Percentiles rank a stretch among this genome's conserved stretches.
These are phyloP conservation scores for Furnarius figulus DNA, from an alignment of 2,113 vertebrate species.

Conservation along the genomic window DNA sequence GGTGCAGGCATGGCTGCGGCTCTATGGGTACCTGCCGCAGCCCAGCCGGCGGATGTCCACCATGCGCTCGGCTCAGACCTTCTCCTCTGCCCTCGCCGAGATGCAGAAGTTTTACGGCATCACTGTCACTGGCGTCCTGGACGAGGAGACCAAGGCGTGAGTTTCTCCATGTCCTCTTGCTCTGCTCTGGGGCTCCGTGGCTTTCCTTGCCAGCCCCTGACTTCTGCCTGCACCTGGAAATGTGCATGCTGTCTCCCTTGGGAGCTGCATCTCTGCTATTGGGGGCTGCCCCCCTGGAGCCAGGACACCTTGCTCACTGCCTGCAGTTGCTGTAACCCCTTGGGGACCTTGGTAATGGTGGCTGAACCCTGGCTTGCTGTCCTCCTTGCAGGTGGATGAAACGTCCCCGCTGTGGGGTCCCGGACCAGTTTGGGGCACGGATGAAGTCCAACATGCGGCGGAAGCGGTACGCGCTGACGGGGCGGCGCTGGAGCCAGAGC, in stretches of 20 bases:
- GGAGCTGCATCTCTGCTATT: not conserved
- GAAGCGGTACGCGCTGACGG: conserved; percentile 87
- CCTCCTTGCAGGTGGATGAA: conserved; percentile 85
- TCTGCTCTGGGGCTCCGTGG: fast-evolving
- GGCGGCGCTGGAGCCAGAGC: conserved; percentile 86
- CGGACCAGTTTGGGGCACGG: conserved; percentile 80
- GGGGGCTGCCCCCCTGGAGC: no score
- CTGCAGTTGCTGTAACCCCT: not conserved
- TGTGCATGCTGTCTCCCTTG: not conserved
- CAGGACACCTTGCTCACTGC: fast-evolving
- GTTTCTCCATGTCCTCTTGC: not conserved
- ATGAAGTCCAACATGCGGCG: conserved; percentile 76
- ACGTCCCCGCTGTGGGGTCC: conserved; percentile 90
- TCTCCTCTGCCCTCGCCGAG: conserved; percentile 85
- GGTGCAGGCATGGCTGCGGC: conserved; percentile 89
- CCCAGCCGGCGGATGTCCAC: conserved; percentile 92
- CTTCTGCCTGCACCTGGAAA: not conserved
- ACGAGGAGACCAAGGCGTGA: conserved; percentile 85
- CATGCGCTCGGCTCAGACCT: conserved; percentile 89
- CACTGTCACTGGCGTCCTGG: conserved; percentile 84
- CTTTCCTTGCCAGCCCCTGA: not conserved
- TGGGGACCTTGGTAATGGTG: fast-evolving
- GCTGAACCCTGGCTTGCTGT: not conserved
- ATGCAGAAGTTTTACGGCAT: conserved; percentile 97
- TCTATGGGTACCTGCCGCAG: conserved; percentile 92